phyloP scores from a whole-genome alignment of 1,140 invertebrate species.

The Drosophila setifemur region DNA sequence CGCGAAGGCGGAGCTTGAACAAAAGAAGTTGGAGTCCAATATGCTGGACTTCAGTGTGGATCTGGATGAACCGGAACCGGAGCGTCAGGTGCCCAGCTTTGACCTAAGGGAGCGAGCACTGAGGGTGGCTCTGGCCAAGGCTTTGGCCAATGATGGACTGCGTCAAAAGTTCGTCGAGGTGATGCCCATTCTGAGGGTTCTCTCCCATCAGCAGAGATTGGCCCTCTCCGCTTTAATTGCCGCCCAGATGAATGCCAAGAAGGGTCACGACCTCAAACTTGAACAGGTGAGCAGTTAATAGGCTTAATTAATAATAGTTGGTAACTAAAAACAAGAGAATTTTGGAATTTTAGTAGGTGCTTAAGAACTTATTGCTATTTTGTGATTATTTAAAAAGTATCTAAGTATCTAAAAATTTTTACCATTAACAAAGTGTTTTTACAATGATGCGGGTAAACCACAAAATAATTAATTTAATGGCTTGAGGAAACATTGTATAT shows the following conservation, averaged over 20 bases:
- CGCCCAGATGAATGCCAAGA: conserved; percentile 84
- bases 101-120: conserved; percentile 83
- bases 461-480: no score
- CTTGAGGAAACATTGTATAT: no score
- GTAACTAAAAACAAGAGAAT: no score
- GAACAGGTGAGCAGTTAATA: conserved; percentile 82
- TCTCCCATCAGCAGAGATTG: conserved; percentile 85
- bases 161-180: conserved; percentile 84
- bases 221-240: conserved; percentile 85
- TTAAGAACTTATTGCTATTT: no score
- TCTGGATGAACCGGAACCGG: conserved; percentile 59
- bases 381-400: no score
- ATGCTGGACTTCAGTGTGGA: conserved; percentile 73
- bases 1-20: conserved; percentile 22
- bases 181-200: conserved; percentile 85
- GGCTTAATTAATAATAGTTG: no score
- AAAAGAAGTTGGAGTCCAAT: conserved; percentile 61
- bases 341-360: no score
- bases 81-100: conserved; percentile 56
- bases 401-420: no score
- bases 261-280: conserved; percentile 82
- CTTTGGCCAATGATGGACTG: conserved; percentile 55
- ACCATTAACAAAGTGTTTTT: no score
- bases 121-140: conserved; percentile 66
- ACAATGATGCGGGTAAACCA: no score